These are phyloP conservation scores for Drosophila peninsularis DNA, from an alignment of 2,888 invertebrate genomes.

Conservation along the genomic window DNA sequence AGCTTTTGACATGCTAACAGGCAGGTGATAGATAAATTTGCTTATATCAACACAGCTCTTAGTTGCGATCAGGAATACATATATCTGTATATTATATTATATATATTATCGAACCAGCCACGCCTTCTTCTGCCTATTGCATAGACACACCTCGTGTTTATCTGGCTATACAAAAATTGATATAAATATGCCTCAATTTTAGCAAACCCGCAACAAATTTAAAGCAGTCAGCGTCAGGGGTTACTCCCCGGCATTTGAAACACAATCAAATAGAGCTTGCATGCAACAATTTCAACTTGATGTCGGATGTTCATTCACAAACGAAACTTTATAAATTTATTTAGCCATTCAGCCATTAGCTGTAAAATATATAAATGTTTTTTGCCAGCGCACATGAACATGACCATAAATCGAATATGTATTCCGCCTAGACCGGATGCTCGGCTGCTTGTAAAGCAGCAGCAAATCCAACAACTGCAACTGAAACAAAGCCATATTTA, in stretches of 20 bases:
- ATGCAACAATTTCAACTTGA: background rate
- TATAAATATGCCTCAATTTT: too few species aligned
- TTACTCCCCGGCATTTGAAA: background rate
- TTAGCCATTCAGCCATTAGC: background rate
- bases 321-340: slow-evolving; percentile 4
- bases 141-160: too few species aligned
- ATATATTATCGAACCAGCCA: too few species aligned
- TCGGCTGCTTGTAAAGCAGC: slow-evolving; percentile 3
- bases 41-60: too few species aligned
- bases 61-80: too few species aligned
- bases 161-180: too few species aligned
- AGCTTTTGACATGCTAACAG: too few species aligned
- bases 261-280: background rate
- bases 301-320: background rate
- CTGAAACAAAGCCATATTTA: slow-evolving; percentile 45
- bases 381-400: slow-evolving; percentile 1
- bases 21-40: too few species aligned
- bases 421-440: slow-evolving; percentile 19
- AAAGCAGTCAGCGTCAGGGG: too few species aligned
- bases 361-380: slow-evolving; percentile 7
- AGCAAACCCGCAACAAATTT: too few species aligned
- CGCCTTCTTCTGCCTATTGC: too few species aligned
- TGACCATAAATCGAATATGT: slow-evolving; percentile 19
- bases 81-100: too few species aligned
- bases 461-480: slow-evolving; percentile 24